Percentiles rank a stretch among this genome's conserved stretches.
phyloP scores from a whole-genome alignment of 2,888 invertebrate species.

The Meiosimyza decipiens region DNA sequence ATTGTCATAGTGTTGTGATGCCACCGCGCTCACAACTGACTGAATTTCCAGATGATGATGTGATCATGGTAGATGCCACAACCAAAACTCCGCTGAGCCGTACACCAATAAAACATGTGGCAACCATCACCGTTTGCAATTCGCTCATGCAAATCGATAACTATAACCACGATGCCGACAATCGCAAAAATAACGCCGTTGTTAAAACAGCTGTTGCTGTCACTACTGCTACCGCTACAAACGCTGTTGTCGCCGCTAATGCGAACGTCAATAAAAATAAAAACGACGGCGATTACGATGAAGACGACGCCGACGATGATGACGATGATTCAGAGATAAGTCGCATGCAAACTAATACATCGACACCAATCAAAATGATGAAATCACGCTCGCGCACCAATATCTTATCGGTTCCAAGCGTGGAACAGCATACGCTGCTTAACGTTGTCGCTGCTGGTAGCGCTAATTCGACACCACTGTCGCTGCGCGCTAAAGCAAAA shows the following conservation, averaged over 20 bases:
- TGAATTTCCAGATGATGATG: slow-evolving; percentile 53
- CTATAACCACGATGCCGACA: slow-evolving; percentile 17
- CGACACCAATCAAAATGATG: slow-evolving; percentile 67
- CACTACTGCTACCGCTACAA: neutral
- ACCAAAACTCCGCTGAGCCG: slow-evolving; percentile 31
- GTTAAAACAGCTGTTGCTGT: slow-evolving; percentile 16
- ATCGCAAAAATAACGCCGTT: slow-evolving; percentile 11
- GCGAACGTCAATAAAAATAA: slow-evolving; percentile 6
- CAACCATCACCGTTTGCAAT: slow-evolving; percentile 33
- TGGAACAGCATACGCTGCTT: slow-evolving; percentile 38
- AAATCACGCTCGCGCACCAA: slow-evolving; percentile 67
- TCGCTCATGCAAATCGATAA: slow-evolving; percentile 31
- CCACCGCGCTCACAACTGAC: neutral
- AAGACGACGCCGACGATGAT: slow-evolving; percentile 64
- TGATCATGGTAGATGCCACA: slow-evolving; percentile 50
- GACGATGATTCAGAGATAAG: slow-evolving; percentile 68
- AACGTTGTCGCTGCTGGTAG: slow-evolving; percentile 26
- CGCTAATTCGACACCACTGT: slow-evolving; percentile 48
- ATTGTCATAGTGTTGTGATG: neutral
- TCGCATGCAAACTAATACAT: slow-evolving; percentile 67
- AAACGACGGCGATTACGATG: slow-evolving; percentile 33
- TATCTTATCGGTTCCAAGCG: slow-evolving; percentile 69
- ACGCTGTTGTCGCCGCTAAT: slow-evolving; percentile 12
- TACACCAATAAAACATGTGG: slow-evolving; percentile 19
- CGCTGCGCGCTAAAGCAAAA: slow-evolving; percentile 70